Base-by-base conservation (phyloP, 2,113 vertebrate genomes). In the Chascanopsetta lugubris region DNA sequence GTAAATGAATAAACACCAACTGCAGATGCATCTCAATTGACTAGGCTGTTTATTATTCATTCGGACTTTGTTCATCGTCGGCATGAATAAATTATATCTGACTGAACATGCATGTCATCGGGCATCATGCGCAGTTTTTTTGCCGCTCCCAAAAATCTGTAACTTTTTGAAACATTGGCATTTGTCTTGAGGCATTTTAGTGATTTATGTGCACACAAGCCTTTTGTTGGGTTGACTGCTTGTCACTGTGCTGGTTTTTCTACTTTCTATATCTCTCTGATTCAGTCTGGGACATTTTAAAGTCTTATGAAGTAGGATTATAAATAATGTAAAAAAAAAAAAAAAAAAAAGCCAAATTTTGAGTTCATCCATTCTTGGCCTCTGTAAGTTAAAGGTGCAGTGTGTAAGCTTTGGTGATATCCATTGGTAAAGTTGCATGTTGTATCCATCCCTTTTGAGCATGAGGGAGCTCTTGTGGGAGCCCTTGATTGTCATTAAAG, bases 1-100 rank as follows among this genome's bases (percentile, higher is more conserved):
- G 69, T 79, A 75, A 76, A 79, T 79, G 72, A 83, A 79, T 72
- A 80, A 82, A 83, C 77, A 58, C 29, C 30, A 75, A 54, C 38
- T 42, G 66, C 49, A 49, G 43, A 77, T 70, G 79, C 81, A 71
- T 85, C 61, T 72, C 65, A 79, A 50, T 68, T 54, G 68, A 55
- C 15, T 12, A 59, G 54, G 60, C n/a, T 61, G 50, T 61, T 82
- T 46, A 51, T 75, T 53, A 62, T 83, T 77, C 58, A 65, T 83
- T 81, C 73, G 50, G 75, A 75, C 58, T 56, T 27, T 45, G 69
- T 82, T 17, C 24, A 17, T 49, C 60, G 62, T 57, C 22, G 20
- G 21, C 49, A 49, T 61, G 51, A 55, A 56, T 63, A 59, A 38
- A 38, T 55, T 51, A 43, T 42, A 59, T 54, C 24, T 38, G 26